These are phyloP conservation scores for Tipula vernalis DNA, from an alignment of 2,888 invertebrate genomes.

Conservation along the genomic window DNA sequence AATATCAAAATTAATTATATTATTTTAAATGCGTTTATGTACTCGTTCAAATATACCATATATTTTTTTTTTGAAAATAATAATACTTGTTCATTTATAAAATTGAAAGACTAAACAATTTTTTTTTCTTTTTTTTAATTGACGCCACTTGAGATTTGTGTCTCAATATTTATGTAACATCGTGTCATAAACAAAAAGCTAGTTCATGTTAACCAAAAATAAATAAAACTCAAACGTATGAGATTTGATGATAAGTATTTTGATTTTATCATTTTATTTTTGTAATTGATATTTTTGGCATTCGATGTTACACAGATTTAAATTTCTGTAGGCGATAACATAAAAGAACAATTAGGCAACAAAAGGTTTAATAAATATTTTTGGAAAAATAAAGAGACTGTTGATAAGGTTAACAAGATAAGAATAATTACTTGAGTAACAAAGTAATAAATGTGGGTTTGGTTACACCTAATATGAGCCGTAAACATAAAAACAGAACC, in stretches of 20 bases:
- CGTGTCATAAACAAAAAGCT: not conserved
- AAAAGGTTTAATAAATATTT: too few species aligned
- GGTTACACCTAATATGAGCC: too few species aligned
- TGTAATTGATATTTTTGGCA: not conserved
- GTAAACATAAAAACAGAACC: too few species aligned
- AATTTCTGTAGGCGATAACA: not conserved
- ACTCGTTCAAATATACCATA: not conserved
- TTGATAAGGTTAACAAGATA: too few species aligned
- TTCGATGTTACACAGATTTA: not conserved
- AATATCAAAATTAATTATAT: not conserved
- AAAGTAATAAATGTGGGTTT: too few species aligned
- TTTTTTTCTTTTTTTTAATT: not conserved
- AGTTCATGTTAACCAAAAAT: not conserved
- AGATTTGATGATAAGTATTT: not conserved
- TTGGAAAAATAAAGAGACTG: too few species aligned
- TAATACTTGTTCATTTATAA: not conserved
- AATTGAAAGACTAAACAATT: not conserved
- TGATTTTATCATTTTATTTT: not conserved
- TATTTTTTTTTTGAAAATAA: not conserved
- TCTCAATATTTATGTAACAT: not conserved
- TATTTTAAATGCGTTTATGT: not conserved
- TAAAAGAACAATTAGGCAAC: not conserved
- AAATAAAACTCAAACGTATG: not conserved
- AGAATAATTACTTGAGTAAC: too few species aligned
- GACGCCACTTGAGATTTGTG: not conserved